Percentiles rank a stretch among this genome's conserved stretches.
These are phyloP conservation scores for Prorops nasuta DNA, from an alignment of 1,140 invertebrate species.

Conservation along the genomic window DNA sequence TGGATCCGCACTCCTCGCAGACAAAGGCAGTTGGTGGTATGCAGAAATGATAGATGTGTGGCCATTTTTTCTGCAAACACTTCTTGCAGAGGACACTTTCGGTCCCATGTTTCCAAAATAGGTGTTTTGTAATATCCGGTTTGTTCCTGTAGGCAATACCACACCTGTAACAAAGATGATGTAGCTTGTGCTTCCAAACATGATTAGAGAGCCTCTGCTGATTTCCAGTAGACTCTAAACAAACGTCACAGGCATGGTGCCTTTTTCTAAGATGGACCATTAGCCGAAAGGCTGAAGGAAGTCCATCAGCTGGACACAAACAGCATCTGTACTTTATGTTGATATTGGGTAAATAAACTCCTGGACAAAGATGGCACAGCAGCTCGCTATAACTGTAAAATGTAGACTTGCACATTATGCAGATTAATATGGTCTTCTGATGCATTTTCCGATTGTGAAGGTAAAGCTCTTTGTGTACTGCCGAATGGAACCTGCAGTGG, in stretches of 20 bases:
- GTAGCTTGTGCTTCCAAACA: constrained; percentile 84
- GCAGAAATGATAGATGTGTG: constrained; percentile 87
- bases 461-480: constrained; percentile 78
- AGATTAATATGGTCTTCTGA: constrained; percentile 74
- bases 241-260: constrained; percentile 82
- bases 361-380: constrained; percentile 80
- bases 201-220: constrained; percentile 78
- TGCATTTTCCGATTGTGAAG: constrained; percentile 82
- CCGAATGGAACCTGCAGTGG: constrained; percentile 74
- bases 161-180: constrained; percentile 82
- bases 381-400: constrained; percentile 84
- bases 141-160: constrained; percentile 83
- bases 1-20: constrained; percentile 77
- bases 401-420: constrained; percentile 81
- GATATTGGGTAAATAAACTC: constrained; percentile 66
- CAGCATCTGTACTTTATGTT: constrained; percentile 71
- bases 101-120: constrained; percentile 89
- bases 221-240: constrained; percentile 74
- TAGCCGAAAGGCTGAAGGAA: constrained; percentile 79
- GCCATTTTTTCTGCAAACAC: constrained; percentile 86
- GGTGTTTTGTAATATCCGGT: constrained; percentile 80
- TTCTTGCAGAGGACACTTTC: constrained; percentile 81
- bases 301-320: constrained; percentile 67
- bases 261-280: constrained; percentile 83
- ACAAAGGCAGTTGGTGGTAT: constrained; percentile 72